Conservation (phyloP, 2,888 invertebrate species). For the Sinotaia quadrata region DNA sequence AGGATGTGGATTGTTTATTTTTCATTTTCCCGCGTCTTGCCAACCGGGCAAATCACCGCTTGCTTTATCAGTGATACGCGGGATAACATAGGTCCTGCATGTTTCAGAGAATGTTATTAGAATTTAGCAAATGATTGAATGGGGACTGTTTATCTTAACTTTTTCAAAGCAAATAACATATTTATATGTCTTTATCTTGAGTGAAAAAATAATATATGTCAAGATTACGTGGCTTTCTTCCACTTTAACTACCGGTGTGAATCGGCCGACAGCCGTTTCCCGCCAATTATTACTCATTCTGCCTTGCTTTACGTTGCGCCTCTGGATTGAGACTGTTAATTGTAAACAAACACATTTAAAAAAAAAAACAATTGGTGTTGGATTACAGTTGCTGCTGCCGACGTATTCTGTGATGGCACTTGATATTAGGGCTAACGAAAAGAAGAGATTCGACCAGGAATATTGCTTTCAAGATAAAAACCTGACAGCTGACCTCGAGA, state of each 20-base stretch:
- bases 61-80: conserved; percentile 47
- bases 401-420: conserved; percentile 27
- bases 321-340: conserved; percentile 49
- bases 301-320: conserved; percentile 55
- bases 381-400: neutral
- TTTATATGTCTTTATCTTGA: too few species aligned
- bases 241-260: conserved; percentile 48
- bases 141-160: too few species aligned
- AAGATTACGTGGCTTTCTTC: conserved; percentile 11
- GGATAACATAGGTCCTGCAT: conserved; percentile 47
- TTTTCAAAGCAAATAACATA: too few species aligned
- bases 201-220: too few species aligned
- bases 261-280: conserved; percentile 67
- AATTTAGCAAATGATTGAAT: too few species aligned
- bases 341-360: conserved; percentile 30
- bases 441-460: conserved; percentile 50
- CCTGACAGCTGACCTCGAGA: conserved; percentile 57
- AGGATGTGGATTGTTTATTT: conserved; percentile 67
- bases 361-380: conserved; percentile 18
- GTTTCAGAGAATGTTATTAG: conserved; percentile 33
- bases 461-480: conserved; percentile 56
- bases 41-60: conserved; percentile 49
- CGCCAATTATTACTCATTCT: conserved; percentile 72
- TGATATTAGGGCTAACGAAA: conserved; percentile 24
- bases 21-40: conserved; percentile 69